These are phyloP conservation scores for Notolepis coatsorum DNA, from an alignment of 2,797 vertebrate species.

Conservation along the genomic window DNA sequence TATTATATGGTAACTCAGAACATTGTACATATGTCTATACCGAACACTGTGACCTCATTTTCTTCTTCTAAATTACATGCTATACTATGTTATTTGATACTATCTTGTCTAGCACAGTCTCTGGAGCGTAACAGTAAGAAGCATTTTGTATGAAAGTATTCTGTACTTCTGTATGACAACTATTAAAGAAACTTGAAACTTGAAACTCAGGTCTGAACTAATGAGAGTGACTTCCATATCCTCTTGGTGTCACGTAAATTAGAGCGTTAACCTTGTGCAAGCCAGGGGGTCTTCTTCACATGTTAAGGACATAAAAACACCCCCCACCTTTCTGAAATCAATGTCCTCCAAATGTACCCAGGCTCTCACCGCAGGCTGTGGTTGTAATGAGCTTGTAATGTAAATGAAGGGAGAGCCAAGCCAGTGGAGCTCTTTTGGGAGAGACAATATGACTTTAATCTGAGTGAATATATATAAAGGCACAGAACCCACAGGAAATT, in stretches of 20 bases:
- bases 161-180: too few relatives aligned
- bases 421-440: conserved; percentile 24
- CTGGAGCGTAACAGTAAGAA: too few relatives aligned
- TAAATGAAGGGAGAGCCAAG: conserved; percentile 36
- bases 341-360: conserved; percentile 31
- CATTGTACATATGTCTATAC: too few relatives aligned
- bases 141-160: too few relatives aligned
- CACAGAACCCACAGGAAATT: conserved; percentile 56
- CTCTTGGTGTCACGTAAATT: conserved; percentile 50
- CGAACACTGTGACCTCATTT: too few relatives aligned
- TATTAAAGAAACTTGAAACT: too few relatives aligned
- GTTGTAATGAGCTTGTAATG: conserved; percentile 36
- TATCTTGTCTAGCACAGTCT: too few relatives aligned
- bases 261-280: conserved; percentile 41
- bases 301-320: conserved; percentile 54
- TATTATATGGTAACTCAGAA: too few relatives aligned
- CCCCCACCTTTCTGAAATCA: conserved; percentile 55
- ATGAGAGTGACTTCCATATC: conserved; percentile 47
- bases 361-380: conserved; percentile 32
- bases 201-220: conserved; percentile 17
- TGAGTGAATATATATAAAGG: conserved; percentile 30
- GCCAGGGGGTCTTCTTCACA: conserved; percentile 44
- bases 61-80: too few relatives aligned
- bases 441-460: conserved; percentile 50
- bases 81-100: too few relatives aligned